Percentiles rank a stretch among this genome's conserved stretches.
Conservation (phyloP, 2,888 invertebrate species). For the Marronus borbonicus region DNA sequence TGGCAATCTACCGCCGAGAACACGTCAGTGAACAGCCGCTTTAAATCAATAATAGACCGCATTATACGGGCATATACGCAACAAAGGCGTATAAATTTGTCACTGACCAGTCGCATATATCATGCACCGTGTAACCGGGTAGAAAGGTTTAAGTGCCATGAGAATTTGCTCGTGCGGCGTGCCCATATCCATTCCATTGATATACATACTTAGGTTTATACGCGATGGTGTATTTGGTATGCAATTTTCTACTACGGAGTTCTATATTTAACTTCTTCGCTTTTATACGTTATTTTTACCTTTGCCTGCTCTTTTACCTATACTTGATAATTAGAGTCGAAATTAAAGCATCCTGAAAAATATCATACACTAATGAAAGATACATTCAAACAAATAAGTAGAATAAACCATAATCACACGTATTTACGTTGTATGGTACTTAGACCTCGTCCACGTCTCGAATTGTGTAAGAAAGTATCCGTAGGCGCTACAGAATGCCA, state of each 20-base stretch:
- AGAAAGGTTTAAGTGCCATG: conserved; percentile 34
- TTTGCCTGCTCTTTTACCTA: no score
- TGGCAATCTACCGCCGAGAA: not conserved
- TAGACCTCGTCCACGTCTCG: not conserved
- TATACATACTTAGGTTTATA: no score
- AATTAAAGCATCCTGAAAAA: no score
- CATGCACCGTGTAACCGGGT: conserved; percentile 25
- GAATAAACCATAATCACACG: not conserved
- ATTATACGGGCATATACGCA: conserved; percentile 15
- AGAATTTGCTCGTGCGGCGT: conserved; percentile 21
- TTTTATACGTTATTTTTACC: no score
- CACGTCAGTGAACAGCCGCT: not conserved
- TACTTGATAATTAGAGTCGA: no score
- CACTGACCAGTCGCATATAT: conserved; percentile 25
- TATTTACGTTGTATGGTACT: not conserved
- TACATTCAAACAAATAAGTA: no score
- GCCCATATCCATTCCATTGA: not conserved
- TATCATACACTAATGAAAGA: no score
- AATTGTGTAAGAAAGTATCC: not conserved
- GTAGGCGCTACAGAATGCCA: conserved; percentile 36
- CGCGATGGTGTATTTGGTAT: no score
- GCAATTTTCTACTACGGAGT: no score
- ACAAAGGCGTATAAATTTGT: conserved; percentile 33
- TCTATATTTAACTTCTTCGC: no score
- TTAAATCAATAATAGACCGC: conserved; percentile 18